A percentile compares a stretch with the other conserved stretches of the same genome.
Evolutionary conservation across 2,113 vertebrate species (phyloP).

Genomic region (Cynoglossus semilaevis): DNA sequence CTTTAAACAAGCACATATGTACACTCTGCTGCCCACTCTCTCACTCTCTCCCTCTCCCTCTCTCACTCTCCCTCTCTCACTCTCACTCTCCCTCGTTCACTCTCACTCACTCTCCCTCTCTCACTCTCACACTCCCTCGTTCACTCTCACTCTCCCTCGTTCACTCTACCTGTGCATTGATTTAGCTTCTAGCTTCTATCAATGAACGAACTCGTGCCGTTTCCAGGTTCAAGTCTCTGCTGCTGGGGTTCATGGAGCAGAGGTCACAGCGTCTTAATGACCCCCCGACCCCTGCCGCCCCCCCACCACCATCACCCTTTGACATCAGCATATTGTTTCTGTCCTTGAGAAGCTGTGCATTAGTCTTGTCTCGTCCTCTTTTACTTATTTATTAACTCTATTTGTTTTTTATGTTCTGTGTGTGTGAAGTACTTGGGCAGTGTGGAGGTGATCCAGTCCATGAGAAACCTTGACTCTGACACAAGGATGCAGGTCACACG

Average conservation of each 20-base stretch:
- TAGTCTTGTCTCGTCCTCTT: too few relatives aligned
- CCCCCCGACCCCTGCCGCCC: too few relatives aligned
- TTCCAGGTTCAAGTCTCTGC: slow-evolving; percentile 32
- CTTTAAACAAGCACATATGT: slow-evolving; percentile 31
- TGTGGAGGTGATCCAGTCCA: slow-evolving; percentile 90
- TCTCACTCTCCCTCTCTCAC: slow-evolving; percentile 15
- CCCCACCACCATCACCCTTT: too few relatives aligned
- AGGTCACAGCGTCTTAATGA: not conserved
- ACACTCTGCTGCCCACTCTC: slow-evolving; percentile 19
- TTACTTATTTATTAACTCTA: too few relatives aligned
- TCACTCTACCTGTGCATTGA: slow-evolving; percentile 37
- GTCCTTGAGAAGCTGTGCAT: too few relatives aligned
- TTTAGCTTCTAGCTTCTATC: slow-evolving; percentile 41
- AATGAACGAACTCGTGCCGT: slow-evolving; percentile 59
- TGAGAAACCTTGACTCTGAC: slow-evolving; percentile 90
- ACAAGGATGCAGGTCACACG: slow-evolving; percentile 90
- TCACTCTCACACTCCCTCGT: too few relatives aligned
- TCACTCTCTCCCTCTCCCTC: slow-evolving; percentile 3
- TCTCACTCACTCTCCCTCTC: slow-evolving; percentile 16
- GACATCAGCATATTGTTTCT: too few relatives aligned
- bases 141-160: slow-evolving; percentile 5
- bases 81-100: slow-evolving; percentile 8
- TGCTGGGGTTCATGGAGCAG: slow-evolving; percentile 11
- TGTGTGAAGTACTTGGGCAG: slow-evolving; percentile 84
- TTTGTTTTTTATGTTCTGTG: slow-evolving; percentile 53